phyloP scores from a whole-genome alignment of 2,797 vertebrate species.

The Pelochelys cantorii region DNA sequence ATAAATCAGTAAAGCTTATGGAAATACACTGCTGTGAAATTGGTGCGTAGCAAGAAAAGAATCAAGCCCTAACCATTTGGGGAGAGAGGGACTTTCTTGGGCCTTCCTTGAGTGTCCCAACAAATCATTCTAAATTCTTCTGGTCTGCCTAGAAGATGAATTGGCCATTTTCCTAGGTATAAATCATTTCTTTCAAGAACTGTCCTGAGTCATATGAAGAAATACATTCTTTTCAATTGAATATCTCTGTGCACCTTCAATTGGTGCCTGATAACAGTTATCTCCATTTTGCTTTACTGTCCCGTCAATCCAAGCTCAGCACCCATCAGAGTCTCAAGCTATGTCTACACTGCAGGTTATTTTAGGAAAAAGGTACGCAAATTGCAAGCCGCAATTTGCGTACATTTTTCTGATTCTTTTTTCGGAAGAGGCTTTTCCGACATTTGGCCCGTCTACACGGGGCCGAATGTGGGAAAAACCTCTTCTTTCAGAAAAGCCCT shows the following conservation, averaged over 20 bases:
- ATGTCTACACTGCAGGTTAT: too few species aligned
- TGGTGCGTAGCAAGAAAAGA: background rate
- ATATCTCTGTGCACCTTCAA: background rate
- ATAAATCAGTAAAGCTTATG: fast-evolving
- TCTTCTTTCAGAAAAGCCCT: too few species aligned
- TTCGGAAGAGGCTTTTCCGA: too few species aligned
- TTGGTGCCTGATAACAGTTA: background rate
- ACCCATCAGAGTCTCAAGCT: background rate
- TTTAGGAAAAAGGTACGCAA: too few species aligned
- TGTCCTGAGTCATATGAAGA: background rate
- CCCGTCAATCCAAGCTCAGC: background rate
- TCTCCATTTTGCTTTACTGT: background rate
- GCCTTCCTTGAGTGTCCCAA: background rate
- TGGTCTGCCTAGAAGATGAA: background rate
- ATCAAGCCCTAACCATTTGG: background rate
- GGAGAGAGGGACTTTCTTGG: slow-evolving; percentile 10
- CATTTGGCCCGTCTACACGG: too few species aligned
- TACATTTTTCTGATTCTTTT: too few species aligned
- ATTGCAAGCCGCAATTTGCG: too few species aligned
- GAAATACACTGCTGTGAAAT: background rate
- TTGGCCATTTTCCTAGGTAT: background rate
- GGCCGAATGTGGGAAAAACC: too few species aligned
- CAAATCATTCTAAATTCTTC: background rate
- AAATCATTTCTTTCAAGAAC: background rate
- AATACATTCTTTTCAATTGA: background rate